Evolutionary conservation across 2,113 vertebrate species (phyloP).

Genomic region (Myxocyprinus asiaticus): DNA sequence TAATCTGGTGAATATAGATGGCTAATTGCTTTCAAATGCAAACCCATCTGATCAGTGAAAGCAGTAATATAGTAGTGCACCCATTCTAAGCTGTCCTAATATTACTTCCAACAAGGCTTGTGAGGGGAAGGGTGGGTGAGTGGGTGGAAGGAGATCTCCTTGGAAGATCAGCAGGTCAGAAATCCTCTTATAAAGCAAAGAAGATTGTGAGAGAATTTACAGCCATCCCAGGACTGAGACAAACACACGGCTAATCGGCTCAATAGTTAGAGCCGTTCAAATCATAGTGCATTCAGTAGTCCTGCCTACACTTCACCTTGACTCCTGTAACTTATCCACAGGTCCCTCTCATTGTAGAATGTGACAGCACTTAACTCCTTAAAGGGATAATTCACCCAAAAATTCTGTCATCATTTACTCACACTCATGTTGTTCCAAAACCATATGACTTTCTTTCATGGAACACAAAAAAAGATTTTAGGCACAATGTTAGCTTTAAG

Average conservation of each 20-base stretch:
- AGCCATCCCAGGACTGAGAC: conserved; percentile 15
- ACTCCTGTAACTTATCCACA: not conserved
- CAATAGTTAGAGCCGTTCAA: conserved; percentile 22
- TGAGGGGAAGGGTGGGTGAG: not conserved
- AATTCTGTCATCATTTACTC: too few species aligned
- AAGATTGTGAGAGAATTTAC: conserved; percentile 33
- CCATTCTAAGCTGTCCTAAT: too few species aligned
- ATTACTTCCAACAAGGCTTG: too few species aligned
- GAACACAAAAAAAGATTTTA: too few species aligned
- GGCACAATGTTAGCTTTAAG: too few species aligned
- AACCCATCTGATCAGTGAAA: too few species aligned
- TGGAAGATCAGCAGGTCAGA: conserved; percentile 30
- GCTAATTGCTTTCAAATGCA: too few species aligned
- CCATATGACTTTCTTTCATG: too few species aligned
- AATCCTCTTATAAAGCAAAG: conserved; percentile 53
- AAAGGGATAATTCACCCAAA: too few species aligned
- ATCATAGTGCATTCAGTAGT: not conserved
- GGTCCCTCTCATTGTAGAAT: not conserved
- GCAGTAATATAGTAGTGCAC: not conserved
- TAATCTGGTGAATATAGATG: too few species aligned
- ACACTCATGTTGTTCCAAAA: too few species aligned
- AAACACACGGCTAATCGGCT: conserved; percentile 41
- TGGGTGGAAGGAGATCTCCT: not conserved
- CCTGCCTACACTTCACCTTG: not conserved
- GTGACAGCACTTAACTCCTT: too few species aligned